Conservation (phyloP, 2,888 invertebrate genomes). For the Drosophila picticornis region DNA sequence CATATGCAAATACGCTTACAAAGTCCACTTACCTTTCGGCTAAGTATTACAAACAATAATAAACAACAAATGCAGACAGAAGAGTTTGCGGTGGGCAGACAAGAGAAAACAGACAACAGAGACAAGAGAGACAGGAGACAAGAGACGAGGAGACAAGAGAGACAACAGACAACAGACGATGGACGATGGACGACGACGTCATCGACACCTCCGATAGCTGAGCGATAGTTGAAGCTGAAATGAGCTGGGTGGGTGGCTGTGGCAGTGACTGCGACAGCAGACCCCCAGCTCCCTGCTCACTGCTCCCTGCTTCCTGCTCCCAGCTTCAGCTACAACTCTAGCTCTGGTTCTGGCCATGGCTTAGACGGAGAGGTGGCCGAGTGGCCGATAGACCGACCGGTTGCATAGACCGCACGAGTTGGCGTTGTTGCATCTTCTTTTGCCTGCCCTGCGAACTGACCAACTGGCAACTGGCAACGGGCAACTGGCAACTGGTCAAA, state of each 20-base stretch:
- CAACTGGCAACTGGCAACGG: conserved; percentile 38
- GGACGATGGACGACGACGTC: conserved; percentile 65
- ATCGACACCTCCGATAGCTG: conserved; percentile 81
- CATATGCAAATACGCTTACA: conserved; percentile 19
- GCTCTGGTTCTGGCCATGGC: conserved; percentile 9
- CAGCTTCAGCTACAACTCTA: not conserved
- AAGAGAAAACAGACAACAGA: conserved; percentile 10
- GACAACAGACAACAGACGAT: conserved; percentile 26
- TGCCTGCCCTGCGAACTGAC: conserved; percentile 33
- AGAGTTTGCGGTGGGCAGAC: conserved; percentile 27
- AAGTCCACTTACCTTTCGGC: conserved; percentile 41
- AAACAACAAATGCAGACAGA: conserved; percentile 42
- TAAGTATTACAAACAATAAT: conserved; percentile 53
- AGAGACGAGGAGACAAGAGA: conserved; percentile 3
- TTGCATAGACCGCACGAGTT: conserved; percentile 58
- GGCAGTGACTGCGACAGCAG: conserved; percentile 18
- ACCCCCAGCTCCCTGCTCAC: not conserved
- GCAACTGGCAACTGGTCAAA: conserved; percentile 30
- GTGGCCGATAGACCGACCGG: conserved; percentile 45
- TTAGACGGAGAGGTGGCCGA: conserved; percentile 13
- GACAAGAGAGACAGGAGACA: conserved; percentile 5
- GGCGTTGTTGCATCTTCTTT: conserved; percentile 50
- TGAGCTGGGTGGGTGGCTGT: conserved; percentile 70
- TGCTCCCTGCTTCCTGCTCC: not conserved
- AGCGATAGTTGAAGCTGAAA: conserved; percentile 52